Conservation (phyloP, 2,888 invertebrate genomes). For the Serrognathus titanus region DNA sequence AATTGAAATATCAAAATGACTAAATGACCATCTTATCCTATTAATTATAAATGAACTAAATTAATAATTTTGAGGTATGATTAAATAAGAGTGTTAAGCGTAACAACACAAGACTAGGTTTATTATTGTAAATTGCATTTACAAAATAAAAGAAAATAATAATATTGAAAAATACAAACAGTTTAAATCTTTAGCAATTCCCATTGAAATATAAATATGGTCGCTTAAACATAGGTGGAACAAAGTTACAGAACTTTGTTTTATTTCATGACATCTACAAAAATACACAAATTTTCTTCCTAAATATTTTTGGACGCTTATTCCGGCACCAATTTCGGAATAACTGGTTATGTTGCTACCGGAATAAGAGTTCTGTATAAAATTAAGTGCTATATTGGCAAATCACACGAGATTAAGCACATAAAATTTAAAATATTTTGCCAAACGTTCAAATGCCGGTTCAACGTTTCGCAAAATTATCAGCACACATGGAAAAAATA, state of each 20-base stretch:
- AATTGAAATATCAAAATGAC: too few species aligned
- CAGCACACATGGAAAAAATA: conserved; percentile 20
- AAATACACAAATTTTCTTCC: conserved; percentile 41
- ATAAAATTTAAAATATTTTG: conserved; percentile 18
- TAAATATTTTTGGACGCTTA: conserved; percentile 19
- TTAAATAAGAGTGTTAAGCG: not conserved
- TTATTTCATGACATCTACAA: conserved; percentile 38
- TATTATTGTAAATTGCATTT: conserved; percentile 39
- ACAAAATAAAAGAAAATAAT: conserved; percentile 24
- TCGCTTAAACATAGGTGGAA: conserved; percentile 5
- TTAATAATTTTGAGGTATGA: too few species aligned
- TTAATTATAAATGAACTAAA: too few species aligned
- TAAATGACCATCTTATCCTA: too few species aligned
- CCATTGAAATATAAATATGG: conserved; percentile 12
- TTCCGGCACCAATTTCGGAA: conserved; percentile 7
- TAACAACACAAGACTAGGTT: conserved; percentile 43
- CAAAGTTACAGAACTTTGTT: not conserved
- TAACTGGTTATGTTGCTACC: conserved; percentile 9
- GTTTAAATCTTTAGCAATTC: conserved; percentile 12
- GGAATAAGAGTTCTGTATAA: conserved; percentile 17
- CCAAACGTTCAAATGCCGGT: conserved; percentile 6
- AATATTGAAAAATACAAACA: conserved; percentile 16
- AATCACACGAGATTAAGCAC: conserved; percentile 36
- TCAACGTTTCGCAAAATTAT: conserved; percentile 13
- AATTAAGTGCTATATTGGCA: conserved; percentile 27